Base-by-base conservation (phyloP, 2,797 vertebrate species). In the Artibeus lituratus region DNA sequence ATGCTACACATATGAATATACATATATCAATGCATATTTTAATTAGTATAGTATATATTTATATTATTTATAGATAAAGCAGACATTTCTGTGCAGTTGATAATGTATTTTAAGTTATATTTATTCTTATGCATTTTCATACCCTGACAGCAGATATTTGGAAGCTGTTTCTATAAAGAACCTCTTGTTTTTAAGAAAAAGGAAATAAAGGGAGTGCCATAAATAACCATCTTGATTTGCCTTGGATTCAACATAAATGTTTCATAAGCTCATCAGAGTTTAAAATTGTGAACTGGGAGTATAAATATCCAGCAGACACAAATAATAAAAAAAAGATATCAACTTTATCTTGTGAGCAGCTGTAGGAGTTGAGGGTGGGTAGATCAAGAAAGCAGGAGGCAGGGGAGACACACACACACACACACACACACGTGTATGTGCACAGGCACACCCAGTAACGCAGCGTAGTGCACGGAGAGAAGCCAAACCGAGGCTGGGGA, bases 161-260 rank as follows among this genome's bases (percentile, higher is more conserved):
- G 47, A 69, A 55, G 62, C 21, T 83, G n/a, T 87, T 90, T 92
- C 47, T 73, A 44, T 55, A 95, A 94, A 82, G 39, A 90, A 42
- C 3, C 19, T 90, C 47, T 92, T 86, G 47, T 70, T 94, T 90
- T 65, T 32, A 74, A 62, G 39, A 49, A 69, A 77, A 74, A 72
- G 84, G 39, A 82, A 90, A 77, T 86, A 49, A 82, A 7, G 22
- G 24, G 3, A 90, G 51, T 57, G 32, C 8, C 14, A 9, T 16
- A 26, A n/a, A 19, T 44, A 70, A 74, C 32, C 26, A 85, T 84
- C 21, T 88, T 83, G 26, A 26, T 42, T 87, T 57, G 14, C 55
- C 18, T 84, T 72, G 32, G 8, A 42, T 90, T 82, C 35, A 87
- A 80, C 55, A 47, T 44, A 80, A 39, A 32, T 57, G 16, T 47